Percentiles rank a stretch among this genome's conserved stretches.
Conservation (phyloP, 2,797 vertebrate genomes). For the Lepilemur ruficaudatus region DNA sequence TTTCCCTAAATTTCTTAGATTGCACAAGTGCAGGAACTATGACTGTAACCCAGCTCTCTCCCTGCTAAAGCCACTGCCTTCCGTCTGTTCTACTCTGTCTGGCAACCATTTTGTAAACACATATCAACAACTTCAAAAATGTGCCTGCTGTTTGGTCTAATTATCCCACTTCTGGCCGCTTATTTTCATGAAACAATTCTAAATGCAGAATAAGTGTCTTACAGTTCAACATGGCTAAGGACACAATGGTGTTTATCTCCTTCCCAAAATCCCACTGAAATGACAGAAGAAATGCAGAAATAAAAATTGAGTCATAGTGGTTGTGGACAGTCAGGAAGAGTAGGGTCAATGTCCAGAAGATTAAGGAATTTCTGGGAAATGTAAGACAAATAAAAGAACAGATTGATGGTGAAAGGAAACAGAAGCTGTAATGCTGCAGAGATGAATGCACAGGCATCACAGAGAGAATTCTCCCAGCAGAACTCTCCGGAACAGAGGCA, state of each 20-base stretch:
- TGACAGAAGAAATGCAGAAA: background rate
- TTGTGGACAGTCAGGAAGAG: background rate
- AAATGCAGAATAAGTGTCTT: background rate
- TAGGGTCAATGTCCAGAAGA: background rate
- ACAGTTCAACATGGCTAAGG: background rate
- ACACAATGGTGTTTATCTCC: background rate
- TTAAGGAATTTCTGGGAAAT: background rate
- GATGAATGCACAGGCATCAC: accelerated
- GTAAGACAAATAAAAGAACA: background rate
- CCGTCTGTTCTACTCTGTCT: background rate
- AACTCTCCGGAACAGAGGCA: background rate
- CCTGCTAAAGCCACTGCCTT: background rate
- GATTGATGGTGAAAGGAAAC: too few relatives aligned
- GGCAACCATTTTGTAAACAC: background rate
- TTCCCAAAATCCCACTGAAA: background rate
- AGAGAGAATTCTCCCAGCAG: background rate
- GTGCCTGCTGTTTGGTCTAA: background rate
- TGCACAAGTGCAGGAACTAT: background rate
- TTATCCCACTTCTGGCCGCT: background rate
- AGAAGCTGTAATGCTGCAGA: background rate
- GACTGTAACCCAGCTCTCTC: background rate
- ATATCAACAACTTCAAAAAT: background rate
- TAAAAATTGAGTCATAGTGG: background rate
- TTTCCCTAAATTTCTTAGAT: background rate
- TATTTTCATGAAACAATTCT: background rate